Base-by-base conservation (phyloP, 1,140 invertebrate genomes). In the Drosophila obscura region DNA sequence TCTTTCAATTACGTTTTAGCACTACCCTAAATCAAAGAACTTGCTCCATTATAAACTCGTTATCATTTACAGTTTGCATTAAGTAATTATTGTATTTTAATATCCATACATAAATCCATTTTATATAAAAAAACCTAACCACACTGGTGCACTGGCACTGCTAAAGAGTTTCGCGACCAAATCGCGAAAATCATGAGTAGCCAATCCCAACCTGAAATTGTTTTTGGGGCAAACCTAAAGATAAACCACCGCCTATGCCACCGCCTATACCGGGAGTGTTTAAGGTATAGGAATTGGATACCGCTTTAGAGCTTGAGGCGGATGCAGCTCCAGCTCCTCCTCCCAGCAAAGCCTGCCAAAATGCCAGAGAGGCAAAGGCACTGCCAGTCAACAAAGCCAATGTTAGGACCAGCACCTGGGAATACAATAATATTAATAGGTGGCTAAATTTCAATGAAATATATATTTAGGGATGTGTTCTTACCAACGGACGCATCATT, bases 341-440 rank as follows among this genome's bases (percentile, higher is more conserved):
- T 39, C 35, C 35, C 35, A 39, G 35, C 11, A 39, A 39, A 22
- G 9, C 26, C 51, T 53, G 8, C 35, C 35, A 39, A 5, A 79
- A 13, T 6, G n/a, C 16, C 2, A 43, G 3, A 6, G 31, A 41
- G 2, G 26, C 73, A 16, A 46, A 16, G 31, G 75, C 71, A 22
- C 19, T 59, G 28, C 45, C 58, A 15, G 24, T 41, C 16, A 83
- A 48, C 15, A 80, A 26, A 13, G 35, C 48, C 43, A 84, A 31
- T 1, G 51, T 19, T 1, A 85, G 31, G 11, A 69, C n/a, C 6
- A 73, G 9, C 31, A 69, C 26, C 77, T 84, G 22, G 5, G 22
- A 24, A 13, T 24, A 24, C 22, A 24, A 24, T 4, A 39, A 39
- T 13, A 39, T 39, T 39, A 2, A 39, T 4, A 39, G 4, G 35